These are phyloP conservation scores for Oryzaephilus surinamensis DNA, from an alignment of 1,140 invertebrate genomes.

Conservation along the genomic window DNA sequence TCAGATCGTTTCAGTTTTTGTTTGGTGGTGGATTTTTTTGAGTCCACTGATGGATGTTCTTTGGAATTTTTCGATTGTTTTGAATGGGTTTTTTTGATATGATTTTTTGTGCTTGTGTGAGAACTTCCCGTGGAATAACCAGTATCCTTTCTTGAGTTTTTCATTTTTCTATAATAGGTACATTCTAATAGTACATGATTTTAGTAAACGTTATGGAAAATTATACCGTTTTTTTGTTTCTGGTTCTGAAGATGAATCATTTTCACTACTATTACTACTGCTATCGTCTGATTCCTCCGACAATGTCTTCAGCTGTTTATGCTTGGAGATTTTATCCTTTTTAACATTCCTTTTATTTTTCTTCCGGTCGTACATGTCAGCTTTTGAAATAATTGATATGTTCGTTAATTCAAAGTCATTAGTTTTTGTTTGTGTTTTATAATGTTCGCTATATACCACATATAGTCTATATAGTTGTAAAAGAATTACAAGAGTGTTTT, in stretches of 20 bases:
- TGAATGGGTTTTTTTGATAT: slow-evolving; percentile 17
- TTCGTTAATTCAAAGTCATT: slow-evolving; percentile 36
- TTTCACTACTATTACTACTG: slow-evolving; percentile 8
- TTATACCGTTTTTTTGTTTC: slow-evolving; percentile 14
- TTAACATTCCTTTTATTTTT: slow-evolving; percentile 11
- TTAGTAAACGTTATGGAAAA: too few relatives aligned
- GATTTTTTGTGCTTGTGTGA: slow-evolving; percentile 36
- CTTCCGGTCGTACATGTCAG: slow-evolving; percentile 29
- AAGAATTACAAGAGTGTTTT: slow-evolving; percentile 77
- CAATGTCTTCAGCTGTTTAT: slow-evolving; percentile 5
- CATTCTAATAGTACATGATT: too few relatives aligned
- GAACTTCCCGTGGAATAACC: slow-evolving; percentile 55
- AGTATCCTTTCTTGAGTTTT: slow-evolving; percentile 45
- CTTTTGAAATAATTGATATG: slow-evolving; percentile 49
- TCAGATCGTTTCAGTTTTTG: slow-evolving; percentile 27
- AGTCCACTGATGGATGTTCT: slow-evolving; percentile 7
- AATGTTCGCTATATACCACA: slow-evolving; percentile 62
- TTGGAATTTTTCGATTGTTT: slow-evolving; percentile 14
- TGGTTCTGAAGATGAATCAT: too few relatives aligned
- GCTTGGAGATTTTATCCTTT: slow-evolving; percentile 7
- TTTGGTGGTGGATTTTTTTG: slow-evolving; percentile 25
- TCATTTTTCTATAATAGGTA: slow-evolving; percentile 24
- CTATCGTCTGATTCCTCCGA: slow-evolving; percentile 11
- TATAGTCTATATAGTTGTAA: slow-evolving; percentile 75
- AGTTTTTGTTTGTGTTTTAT: slow-evolving; percentile 37